Percentiles rank a stretch among this genome's conserved stretches.
Evolutionary conservation across 2,113 vertebrate species (phyloP).

Genomic region (Pachyramphus minor): DNA sequence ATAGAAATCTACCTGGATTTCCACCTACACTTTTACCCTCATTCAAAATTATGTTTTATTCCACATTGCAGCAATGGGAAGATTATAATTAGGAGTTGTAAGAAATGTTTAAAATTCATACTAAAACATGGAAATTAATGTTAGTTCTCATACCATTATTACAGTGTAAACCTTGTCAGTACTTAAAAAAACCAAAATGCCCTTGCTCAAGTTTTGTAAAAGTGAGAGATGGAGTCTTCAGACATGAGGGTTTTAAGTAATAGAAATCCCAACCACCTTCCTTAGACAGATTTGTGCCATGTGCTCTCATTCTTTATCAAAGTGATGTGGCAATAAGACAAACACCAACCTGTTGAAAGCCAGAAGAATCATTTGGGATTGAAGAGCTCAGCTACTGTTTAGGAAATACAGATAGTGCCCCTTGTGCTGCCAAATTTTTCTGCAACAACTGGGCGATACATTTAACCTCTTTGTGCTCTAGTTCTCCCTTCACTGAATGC

Average conservation of each 20-base stretch:
- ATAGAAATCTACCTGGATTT: neutral
- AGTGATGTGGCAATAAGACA: neutral
- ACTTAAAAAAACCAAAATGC: neutral
- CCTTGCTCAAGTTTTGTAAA: neutral
- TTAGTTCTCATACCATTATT: neutral
- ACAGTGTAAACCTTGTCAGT: neutral
- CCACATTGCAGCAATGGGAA: neutral
- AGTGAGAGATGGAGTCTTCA: neutral
- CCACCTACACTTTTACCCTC: fast-evolving
- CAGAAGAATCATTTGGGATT: neutral
- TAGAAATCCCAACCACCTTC: neutral
- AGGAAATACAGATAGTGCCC: fast-evolving
- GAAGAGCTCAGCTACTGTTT: neutral
- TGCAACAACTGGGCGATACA: neutral
- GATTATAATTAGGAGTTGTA: neutral
- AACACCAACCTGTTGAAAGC: neutral
- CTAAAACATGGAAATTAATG: neutral
- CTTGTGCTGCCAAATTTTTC: neutral
- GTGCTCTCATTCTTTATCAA: neutral
- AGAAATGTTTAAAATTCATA: neutral
- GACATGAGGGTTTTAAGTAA: neutral
- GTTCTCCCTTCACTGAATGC: neutral
- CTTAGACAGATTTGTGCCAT: neutral
- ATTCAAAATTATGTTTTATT: neutral
- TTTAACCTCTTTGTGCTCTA: neutral